Evolutionary conservation across 2,113 vertebrate species (phyloP), one percentile per base, ranked within the genome.

Genomic region (Chelonoidis abingdonii): DNA sequence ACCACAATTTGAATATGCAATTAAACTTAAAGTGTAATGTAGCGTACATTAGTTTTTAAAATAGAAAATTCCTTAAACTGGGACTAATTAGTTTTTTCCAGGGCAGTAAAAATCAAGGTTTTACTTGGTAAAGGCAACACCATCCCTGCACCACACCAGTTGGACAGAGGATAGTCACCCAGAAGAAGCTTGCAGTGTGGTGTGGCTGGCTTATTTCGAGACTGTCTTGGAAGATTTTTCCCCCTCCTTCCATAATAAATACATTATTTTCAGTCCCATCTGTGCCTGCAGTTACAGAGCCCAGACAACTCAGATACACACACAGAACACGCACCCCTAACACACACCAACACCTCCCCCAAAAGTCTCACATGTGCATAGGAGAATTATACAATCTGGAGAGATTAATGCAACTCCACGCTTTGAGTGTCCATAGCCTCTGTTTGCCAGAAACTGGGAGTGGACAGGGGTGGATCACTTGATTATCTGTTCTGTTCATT

Each of bases 141-240:
- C 62, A 69, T 69, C 35, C 17, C 31, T n/a, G 7, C 16, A n/a
- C 35, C 35, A 89, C 90, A 92, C 94, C 95, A 95, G 96, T 95
- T 95, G 97, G 92, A 94, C 94, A 81, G 93, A 97, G 92, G 91
- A 79, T 95, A 96, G 95, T 89, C 89, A 94, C 96, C 93, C 92
- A 88, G 88, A 86, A 96, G 94, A 94, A 89, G 95, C 47, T 88
- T 94, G 96, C 1, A 0, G 49, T 83, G 89, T 86, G 91, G 87
- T 0, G 4, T 94, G 80, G 88, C 89, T 97, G 95, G 95, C 95
- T 97, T 97, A 97, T 27, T 97, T 93, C 1, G 2, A 93, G 93
- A 89, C 86, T 90, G 96, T 24, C 82, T 86, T 85, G 81, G 81
- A 92, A 93, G 94, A 75, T 86, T 96, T 89, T 84, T 38, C 87